Conservation (phyloP, 2,113 vertebrate genomes). For the Ophiodon elongatus region DNA sequence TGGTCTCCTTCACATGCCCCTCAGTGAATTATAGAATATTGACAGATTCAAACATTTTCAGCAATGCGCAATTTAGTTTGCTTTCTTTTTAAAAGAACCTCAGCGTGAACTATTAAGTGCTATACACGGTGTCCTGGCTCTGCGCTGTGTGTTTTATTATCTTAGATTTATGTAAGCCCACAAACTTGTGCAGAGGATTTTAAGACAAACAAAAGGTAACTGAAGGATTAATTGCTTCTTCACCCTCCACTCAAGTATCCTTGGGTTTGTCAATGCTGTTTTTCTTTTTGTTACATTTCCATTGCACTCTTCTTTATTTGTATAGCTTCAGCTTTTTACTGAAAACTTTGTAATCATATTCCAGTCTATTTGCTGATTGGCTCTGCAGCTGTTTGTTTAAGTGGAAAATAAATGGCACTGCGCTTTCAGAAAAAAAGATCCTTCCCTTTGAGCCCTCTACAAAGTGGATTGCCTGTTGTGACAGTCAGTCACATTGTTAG, state of each 20-base stretch:
- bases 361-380: background rate
- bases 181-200: too few relatives aligned
- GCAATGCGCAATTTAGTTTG: background rate
- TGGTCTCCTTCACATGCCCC: background rate
- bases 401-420: background rate
- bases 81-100: background rate
- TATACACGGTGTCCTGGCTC: background rate
- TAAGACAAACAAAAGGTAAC: background rate
- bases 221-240: background rate
- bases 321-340: background rate
- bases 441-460: background rate
- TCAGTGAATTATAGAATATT: background rate
- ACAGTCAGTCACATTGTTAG: background rate
- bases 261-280: slow-evolving; percentile 2
- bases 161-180: background rate
- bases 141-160: background rate
- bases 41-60: background rate
- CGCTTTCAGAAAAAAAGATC: slow-evolving; percentile 1
- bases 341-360: background rate
- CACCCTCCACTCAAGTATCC: background rate
- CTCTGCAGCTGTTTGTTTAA: background rate
- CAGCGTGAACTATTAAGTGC: background rate
- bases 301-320: background rate
- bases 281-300: background rate
- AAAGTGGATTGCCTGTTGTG: slow-evolving; percentile 15